Evolutionary conservation across 2,113 vertebrate species (phyloP), one percentile per base, ranked within the genome.

Genomic region (Strix aluco): DNA sequence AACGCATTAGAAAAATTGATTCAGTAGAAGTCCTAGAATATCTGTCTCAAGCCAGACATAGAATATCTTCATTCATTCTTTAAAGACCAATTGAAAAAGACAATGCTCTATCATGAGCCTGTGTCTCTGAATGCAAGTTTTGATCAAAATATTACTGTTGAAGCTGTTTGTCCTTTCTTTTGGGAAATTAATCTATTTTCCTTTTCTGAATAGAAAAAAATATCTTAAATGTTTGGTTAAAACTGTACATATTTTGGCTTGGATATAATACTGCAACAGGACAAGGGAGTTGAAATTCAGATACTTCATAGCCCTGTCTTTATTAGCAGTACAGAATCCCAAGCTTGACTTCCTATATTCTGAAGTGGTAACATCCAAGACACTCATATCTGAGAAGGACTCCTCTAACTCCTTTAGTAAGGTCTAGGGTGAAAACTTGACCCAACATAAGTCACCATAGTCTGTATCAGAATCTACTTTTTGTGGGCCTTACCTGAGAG

Each of bases 401-500:
- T 90, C 4, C 8, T 63, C 26, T 79, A 72, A 3, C 10, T n/a
- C 6, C 3, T 72, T 27, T 72, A 63, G n/a, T 51, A 78, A 61
- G 20, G 19, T 19, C 51, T 42, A 34, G 3, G 17, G 7, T 15
- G 11, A 82, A 77, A 95, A 61, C 2, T 6, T 71, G 22, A 6
- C 46, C 55, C 10, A 46, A 18, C 1, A 10, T 6, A 54, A 69
- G 16, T 44, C 36, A 58, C 10, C 4, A 10, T 5, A 25, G 22
- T 32, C 65, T 73, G 44, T 5, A 69, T 49, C 30, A 88, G 59
- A 93, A 90, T 70, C 14, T 20, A 11, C 8, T 42, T 71, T 79
- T 73, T 59, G 7, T 10, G 3, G 27, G 1, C 27, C 29, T 16
- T 2, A 0, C 5, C 23, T 26, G 34, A 62, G 26, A 81, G 36